A percentile compares a stretch with the other conserved stretches of the same genome.
Evolutionary conservation across 2,888 invertebrate genomes (phyloP).

Genomic region (Agrilus biguttatus): DNA sequence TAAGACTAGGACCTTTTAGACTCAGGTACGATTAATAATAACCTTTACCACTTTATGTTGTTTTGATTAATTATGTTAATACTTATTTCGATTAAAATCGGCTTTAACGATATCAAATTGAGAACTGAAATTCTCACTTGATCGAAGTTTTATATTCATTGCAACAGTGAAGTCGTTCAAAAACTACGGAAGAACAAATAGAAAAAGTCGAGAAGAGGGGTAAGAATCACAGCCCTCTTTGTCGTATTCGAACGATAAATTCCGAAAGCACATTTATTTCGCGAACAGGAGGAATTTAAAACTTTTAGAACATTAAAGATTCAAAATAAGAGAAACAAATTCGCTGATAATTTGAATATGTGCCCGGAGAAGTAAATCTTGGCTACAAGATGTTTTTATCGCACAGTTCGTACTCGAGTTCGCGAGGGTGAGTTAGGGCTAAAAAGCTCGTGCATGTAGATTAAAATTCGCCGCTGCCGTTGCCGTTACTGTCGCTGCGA

Average conservation of each 20-base stretch:
- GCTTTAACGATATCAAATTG: no score
- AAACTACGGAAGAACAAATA: conserved; percentile 4
- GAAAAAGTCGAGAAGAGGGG: conserved; percentile 9
- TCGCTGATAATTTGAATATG: conserved; percentile 38
- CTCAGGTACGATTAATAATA: no score
- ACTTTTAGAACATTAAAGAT: conserved; percentile 25
- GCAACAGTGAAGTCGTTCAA: no score
- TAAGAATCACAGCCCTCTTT: conserved; percentile 7
- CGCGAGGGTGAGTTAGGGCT: conserved; percentile 26
- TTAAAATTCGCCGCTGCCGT: conserved; percentile 29
- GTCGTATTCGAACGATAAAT: no score
- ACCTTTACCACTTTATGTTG: no score
- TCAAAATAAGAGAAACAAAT: conserved; percentile 35
- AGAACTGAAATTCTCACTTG: no score
- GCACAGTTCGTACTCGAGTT: conserved; percentile 28
- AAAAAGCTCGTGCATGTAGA: conserved; percentile 34
- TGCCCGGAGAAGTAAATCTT: conserved; percentile 35
- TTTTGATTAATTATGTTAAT: no score
- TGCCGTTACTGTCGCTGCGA: no score
- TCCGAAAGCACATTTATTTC: conserved; percentile 19
- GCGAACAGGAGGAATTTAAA: conserved; percentile 15
- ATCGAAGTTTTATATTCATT: no score
- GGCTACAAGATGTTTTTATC: conserved; percentile 37
- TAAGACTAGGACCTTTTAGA: no score
- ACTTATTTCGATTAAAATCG: no score